Evolutionary conservation across 37 sponge, comb jelly and placozoan genomes (phyloP).

Genomic region (Spongia lamella): DNA sequence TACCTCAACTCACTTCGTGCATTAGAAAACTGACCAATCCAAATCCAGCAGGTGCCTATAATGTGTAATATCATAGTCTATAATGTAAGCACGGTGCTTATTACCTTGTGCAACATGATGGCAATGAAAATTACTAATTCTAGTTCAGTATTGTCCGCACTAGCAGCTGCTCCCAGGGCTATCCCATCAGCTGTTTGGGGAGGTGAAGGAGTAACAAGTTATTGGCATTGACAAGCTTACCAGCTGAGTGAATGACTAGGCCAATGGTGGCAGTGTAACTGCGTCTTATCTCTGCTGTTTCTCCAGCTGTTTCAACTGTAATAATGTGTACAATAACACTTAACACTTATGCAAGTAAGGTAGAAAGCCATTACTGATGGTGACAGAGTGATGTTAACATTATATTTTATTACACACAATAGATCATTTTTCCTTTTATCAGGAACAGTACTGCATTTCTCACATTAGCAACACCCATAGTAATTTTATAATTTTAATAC

Average conservation of each 20-base stretch:
- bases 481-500: too few species aligned
- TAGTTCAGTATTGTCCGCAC: slow-evolving; percentile 80
- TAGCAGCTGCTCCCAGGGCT: slow-evolving; percentile 97
- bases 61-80: too few species aligned
- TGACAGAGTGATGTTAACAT: neutral
- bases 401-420: neutral
- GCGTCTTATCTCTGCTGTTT: slow-evolving; percentile 32
- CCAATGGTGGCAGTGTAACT: slow-evolving; percentile 92
- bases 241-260: slow-evolving; percentile 93
- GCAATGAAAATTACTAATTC: slow-evolving; percentile 94
- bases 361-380: too few species aligned
- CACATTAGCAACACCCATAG: too few species aligned
- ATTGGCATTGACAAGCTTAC: slow-evolving; percentile 19
- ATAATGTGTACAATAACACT: too few species aligned
- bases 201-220: neutral
- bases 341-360: too few species aligned
- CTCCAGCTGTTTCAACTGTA: slow-evolving; percentile 17
- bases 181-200: slow-evolving; percentile 88
- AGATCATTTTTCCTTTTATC: neutral
- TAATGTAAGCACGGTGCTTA: too few species aligned
- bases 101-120: slow-evolving; percentile 97
- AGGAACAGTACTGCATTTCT: too few species aligned
- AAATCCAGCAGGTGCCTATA: slow-evolving; percentile 96
- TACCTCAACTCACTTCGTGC: slow-evolving; percentile 84
- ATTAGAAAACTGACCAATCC: slow-evolving; percentile 92